Conservation (phyloP, 2,797 vertebrate species). For the Hipposideros larvatus region DNA sequence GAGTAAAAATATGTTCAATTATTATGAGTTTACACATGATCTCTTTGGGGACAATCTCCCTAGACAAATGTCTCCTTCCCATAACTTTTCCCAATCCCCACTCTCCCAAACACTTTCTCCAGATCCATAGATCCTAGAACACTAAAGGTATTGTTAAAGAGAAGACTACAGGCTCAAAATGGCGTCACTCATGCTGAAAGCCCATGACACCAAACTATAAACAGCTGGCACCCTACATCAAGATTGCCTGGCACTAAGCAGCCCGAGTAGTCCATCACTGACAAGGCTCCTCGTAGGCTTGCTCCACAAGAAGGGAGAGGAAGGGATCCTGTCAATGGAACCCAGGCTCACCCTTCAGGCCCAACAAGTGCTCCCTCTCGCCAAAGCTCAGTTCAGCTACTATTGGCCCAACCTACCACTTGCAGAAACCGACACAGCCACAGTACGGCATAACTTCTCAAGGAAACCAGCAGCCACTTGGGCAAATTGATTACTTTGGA, state of each 20-base stretch:
- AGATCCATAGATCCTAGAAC: slow-evolving; percentile 51
- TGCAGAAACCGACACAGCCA: slow-evolving; percentile 32
- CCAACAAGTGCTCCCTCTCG: not conserved
- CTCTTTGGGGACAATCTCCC: not conserved
- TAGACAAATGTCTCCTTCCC: not conserved
- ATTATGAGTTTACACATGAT: slow-evolving; percentile 37
- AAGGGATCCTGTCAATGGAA: not conserved
- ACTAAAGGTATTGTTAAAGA: not conserved
- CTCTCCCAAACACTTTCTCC: not conserved
- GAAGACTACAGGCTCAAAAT: too few relatives aligned
- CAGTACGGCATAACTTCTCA: slow-evolving; percentile 33
- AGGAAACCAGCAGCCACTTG: slow-evolving; percentile 34
- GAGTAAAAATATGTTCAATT: too few relatives aligned
- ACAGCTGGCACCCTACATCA: slow-evolving; percentile 32
- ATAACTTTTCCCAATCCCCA: not conserved
- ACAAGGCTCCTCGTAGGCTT: not conserved
- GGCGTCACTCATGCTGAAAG: too few relatives aligned
- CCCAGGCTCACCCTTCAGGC: not conserved
- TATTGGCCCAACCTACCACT: slow-evolving; percentile 16
- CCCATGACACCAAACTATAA: not conserved
- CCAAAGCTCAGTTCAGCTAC: slow-evolving; percentile 18
- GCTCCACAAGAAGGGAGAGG: not conserved
- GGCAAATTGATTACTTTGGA: slow-evolving; percentile 66
- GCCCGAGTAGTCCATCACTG: not conserved
- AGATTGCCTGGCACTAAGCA: slow-evolving; percentile 28